These are phyloP conservation scores for Drosophila antonietae DNA, from an alignment of 2,888 invertebrate species.

Conservation along the genomic window DNA sequence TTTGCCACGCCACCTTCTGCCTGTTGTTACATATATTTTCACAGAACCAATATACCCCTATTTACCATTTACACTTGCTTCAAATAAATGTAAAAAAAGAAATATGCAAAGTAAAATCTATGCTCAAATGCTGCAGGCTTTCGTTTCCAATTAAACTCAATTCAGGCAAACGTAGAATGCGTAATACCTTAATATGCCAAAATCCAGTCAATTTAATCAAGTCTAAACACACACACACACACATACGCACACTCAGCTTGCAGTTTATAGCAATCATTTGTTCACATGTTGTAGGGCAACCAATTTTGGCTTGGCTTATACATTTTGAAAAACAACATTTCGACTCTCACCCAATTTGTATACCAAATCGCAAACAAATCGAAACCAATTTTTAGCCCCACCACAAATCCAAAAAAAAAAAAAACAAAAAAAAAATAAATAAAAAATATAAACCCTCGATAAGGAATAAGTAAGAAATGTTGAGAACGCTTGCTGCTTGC, in stretches of 20 bases:
- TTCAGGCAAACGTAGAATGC: neutral
- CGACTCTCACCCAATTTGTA: conserved; percentile 54
- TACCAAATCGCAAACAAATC: conserved; percentile 73
- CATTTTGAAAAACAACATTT: conserved; percentile 43
- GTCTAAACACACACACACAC: conserved; percentile 31
- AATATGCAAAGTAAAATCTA: neutral
- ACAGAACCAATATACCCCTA: neutral
- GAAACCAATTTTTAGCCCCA: conserved; percentile 39
- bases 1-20: too few species aligned
- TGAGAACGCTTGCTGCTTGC: conserved; percentile 38
- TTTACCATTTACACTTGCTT: neutral
- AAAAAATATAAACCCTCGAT: neutral
- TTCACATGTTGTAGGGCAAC: conserved; percentile 39
- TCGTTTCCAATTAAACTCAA: conserved; percentile 22
- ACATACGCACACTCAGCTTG: neutral
- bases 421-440: neutral
- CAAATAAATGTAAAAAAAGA: neutral
- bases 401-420: neutral
- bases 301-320: conserved; percentile 60
- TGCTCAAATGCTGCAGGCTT: neutral
- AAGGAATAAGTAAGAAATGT: conserved; percentile 22
- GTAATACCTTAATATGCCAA: conserved; percentile 26
- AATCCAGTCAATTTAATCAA: conserved; percentile 60
- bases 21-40: too few species aligned
- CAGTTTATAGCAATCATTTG: conserved; percentile 13